Base-by-base conservation (phyloP, 2,888 invertebrate genomes). In the Temnothorax unifasciatus region DNA sequence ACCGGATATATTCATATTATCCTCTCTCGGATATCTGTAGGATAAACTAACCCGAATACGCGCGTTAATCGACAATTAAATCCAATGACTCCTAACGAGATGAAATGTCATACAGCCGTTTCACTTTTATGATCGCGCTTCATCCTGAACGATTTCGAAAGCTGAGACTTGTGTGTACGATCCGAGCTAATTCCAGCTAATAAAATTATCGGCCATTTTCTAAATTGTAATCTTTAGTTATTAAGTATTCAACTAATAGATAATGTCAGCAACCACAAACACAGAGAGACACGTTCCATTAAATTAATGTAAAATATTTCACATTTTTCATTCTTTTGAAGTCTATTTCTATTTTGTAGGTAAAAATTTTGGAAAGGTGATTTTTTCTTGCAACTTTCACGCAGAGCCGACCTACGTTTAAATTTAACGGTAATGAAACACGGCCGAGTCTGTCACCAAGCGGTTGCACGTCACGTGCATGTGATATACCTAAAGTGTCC, bases 401-500 rank as follows among this genome's bases (percentile, higher is more conserved):
- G 15, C 38, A 13, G 6, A 15, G n/a, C 5, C 11, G 9, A 41
- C 18, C 13, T 25, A 29, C 8, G 44, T 13, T 59, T 47, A 47
- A 6, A 73, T 34, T 79, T 41, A 47, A 3, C 21, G 41, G 38
- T 54, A 54, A 79, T 34, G 18, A 74, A 71, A n/a, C 29, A 18
- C 41, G 34, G 6, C 41, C 52, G 18, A 15, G 25, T 81, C 47
- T 38, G 25, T 76, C 52, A 41, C 15, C 1, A 75, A 38, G 21
- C 15, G 57, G 15, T 15, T 15, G 63, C 18, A 41, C 9, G 52
- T 68, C 44, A 38, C 29, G 25, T 21, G 41, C 29, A n/a, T 21
- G 41, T 47, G 61, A 52, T 29, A 57, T 77, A 21, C 21, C 21
- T 21, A 47, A 87, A 25, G 18, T 29, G 29, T 41, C 47, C 34